These are phyloP conservation scores for Phylloscopus collybita DNA, from an alignment of 2,797 vertebrate species.

Conservation along the genomic window DNA sequence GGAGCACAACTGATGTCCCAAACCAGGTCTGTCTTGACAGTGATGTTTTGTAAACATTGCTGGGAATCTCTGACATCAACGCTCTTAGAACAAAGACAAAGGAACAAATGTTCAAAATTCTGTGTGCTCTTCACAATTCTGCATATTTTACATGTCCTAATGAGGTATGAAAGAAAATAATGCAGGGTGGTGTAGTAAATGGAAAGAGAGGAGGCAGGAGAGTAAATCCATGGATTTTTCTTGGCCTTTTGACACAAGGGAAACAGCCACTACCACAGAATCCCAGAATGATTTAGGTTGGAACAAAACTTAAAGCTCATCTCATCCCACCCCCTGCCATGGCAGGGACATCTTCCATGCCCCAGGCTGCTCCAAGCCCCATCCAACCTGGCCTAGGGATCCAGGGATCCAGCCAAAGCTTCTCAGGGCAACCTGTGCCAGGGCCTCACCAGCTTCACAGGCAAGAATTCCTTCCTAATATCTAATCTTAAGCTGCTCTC, in stretches of 20 bases:
- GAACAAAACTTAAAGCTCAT: background rate
- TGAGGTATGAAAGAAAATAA: background rate
- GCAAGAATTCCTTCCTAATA: background rate
- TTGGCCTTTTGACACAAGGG: background rate
- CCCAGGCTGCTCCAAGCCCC: background rate
- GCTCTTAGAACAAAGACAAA: background rate
- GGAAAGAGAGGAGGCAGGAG: background rate
- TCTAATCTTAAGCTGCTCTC: background rate
- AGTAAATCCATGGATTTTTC: background rate
- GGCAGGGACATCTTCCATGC: background rate
- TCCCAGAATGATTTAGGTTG: background rate
- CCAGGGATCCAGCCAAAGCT: background rate
- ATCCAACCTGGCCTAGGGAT: background rate
- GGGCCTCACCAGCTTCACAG: background rate
- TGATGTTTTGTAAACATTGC: background rate
- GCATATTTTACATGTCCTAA: background rate
- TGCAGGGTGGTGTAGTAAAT: background rate
- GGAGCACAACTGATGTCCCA: background rate
- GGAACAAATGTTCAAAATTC: background rate
- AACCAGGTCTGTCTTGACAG: background rate
- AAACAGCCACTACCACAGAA: background rate
- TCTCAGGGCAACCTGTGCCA: background rate
- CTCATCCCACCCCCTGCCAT: background rate
- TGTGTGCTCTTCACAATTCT: background rate
- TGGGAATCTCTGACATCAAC: background rate